phyloP scores from a whole-genome alignment of 2,797 vertebrate genomes.

The Nasua narica region DNA sequence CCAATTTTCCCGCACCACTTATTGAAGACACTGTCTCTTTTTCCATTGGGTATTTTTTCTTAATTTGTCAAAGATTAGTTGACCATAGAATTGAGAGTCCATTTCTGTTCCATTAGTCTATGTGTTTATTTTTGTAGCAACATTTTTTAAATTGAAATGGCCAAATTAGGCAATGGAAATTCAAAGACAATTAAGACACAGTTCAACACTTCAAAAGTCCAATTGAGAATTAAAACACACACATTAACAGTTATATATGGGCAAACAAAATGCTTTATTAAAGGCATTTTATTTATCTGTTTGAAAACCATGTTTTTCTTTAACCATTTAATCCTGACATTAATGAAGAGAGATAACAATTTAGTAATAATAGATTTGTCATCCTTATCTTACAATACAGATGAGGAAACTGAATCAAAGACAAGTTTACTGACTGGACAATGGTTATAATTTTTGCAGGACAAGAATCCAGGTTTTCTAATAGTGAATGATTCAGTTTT shows the following conservation, averaged over 20 bases:
- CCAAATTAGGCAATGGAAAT: neutral
- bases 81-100: too few species aligned
- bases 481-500: conserved; percentile 1
- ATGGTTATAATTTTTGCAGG: neutral
- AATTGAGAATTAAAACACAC: neutral
- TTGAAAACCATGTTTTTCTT: neutral
- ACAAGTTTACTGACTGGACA: neutral
- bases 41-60: too few species aligned
- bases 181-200: neutral
- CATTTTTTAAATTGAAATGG: neutral
- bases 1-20: too few species aligned
- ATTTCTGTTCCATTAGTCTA: too few species aligned
- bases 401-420: neutral
- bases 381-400: neutral
- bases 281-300: neutral
- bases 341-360: neutral
- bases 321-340: neutral
- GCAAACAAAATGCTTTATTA: neutral
- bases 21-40: too few species aligned
- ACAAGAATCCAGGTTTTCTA: neutral
- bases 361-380: neutral
- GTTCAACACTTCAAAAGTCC: neutral
- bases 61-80: too few species aligned
- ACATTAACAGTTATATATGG: neutral
- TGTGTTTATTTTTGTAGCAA: too few species aligned